Evolutionary conservation across 2,797 vertebrate genomes (phyloP), one percentile per base, ranked within the genome.

Genomic region (Alca torda): DNA sequence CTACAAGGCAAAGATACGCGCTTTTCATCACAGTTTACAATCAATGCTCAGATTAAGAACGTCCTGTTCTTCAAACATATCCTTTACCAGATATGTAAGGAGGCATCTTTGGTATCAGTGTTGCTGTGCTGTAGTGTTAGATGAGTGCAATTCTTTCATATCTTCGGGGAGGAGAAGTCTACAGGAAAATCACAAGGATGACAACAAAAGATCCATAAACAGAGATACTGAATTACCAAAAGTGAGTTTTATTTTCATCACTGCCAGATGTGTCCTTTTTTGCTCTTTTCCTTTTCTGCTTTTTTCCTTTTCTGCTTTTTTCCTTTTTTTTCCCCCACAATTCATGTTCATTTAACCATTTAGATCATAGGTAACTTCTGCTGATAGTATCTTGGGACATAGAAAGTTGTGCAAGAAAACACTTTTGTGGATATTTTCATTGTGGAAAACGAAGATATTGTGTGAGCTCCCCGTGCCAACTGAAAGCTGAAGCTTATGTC

Each of bases 401-500:
- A 84, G 6, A 77, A 82, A 75, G 24, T 90, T 94, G 92, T 81
- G 37, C 63, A 95, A 54, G 75, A 84, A 92, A 95, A 69, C 43
- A 72, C 30, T 96, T 97, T 64, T 91, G 65, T 93, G 91, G 30
- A 28, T 95, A 92, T 96, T 97, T 98, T 92, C 45, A 53, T 94
- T 79, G 70, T 80, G 67, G 67, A 83, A 96, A 96, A 70, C 53
- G 35, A 63, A 95, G 90, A 96, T 37, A 94, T 50, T 14, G 4
- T 82, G 85, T 69, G 92, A 96, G 33, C 50, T 94, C 73, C 84
- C 35, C 9, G 51, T 84, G 72, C 87, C 96, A 70, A 90, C 83
- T 96, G 93, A 97, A 98, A 97, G 84, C 97, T 97, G 92, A 95
- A 96, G 93, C 89, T 90, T 84, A 90, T 95, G 95, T 97, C 94